Evolutionary conservation across 1,140 invertebrate genomes (phyloP).

Genomic region (Tetragnatha versicolor): DNA sequence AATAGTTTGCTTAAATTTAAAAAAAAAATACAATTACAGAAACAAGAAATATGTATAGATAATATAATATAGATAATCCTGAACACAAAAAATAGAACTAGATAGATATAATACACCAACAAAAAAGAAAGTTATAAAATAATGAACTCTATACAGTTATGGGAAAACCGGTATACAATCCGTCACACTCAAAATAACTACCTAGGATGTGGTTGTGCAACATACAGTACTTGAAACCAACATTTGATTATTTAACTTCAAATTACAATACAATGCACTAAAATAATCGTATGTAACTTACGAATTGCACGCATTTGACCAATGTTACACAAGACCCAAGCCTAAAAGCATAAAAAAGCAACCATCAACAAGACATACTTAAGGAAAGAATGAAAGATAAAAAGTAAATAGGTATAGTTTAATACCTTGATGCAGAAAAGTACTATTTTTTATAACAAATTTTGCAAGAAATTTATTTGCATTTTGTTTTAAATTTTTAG

Average conservation of each 20-base stretch:
- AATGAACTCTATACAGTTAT: slow-evolving; percentile 35
- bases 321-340: no score
- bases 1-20: neutral
- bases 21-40: neutral
- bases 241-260: slow-evolving; percentile 8
- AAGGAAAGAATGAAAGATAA: no score
- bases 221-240: neutral
- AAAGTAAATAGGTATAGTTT: no score
- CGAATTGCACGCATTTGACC: slow-evolving; percentile 9
- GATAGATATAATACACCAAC: slow-evolving; percentile 37
- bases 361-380: no score
- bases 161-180: slow-evolving; percentile 31
- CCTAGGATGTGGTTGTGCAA: slow-evolving; percentile 1
- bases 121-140: slow-evolving; percentile 42
- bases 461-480: no score
- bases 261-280: neutral
- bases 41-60: neutral
- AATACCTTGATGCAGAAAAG: no score
- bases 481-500: no score
- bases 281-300: neutral
- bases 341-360: no score
- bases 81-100: slow-evolving; percentile 46
- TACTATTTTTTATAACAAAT: no score
- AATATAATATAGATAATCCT: slow-evolving; percentile 38
- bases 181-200: neutral